Percentiles rank a stretch among this genome's conserved stretches.
Conservation (phyloP, 2,888 invertebrate species). For the Incurvaria masculella region DNA sequence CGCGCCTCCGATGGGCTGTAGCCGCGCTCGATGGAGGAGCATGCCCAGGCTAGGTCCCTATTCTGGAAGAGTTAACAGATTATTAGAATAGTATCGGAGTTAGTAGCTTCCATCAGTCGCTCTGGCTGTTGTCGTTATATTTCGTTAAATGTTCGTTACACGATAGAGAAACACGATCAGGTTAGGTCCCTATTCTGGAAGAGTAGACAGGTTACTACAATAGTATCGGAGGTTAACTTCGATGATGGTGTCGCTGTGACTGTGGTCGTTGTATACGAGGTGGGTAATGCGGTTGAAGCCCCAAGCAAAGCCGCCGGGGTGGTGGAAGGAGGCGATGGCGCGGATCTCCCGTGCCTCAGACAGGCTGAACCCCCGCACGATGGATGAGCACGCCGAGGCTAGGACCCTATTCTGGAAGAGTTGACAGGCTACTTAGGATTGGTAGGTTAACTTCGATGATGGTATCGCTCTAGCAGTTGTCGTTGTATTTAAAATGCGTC, state of each 20-base stretch:
- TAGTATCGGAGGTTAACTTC: conserved; percentile 87
- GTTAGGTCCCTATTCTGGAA: conserved; percentile 52
- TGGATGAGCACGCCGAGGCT: conserved; percentile 81
- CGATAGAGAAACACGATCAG: conserved; percentile 85
- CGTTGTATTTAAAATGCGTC: conserved; percentile 72
- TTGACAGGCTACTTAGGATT: no score
- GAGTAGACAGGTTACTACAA: conserved; percentile 8
- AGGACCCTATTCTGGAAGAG: conserved; percentile 41
- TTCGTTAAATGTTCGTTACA: conserved; percentile 84
- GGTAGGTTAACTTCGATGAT: conserved; percentile 75
- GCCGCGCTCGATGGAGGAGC: conserved; percentile 81
- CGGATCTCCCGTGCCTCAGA: conserved; percentile 82
- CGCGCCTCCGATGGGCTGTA: conserved; percentile 85
- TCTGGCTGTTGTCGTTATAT: conserved; percentile 81
- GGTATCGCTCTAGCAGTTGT: conserved; percentile 76
- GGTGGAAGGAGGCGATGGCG: conserved; percentile 89
- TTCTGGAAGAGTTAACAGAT: conserved; percentile 25
- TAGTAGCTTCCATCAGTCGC: no score
- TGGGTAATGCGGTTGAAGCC: conserved; percentile 89
- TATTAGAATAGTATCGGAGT: no score
- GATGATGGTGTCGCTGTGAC: conserved; percentile 85
- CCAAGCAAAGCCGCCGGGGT: conserved; percentile 79
- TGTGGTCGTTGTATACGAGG: conserved; percentile 81
- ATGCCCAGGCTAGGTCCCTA: conserved; percentile 71
- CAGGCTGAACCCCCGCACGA: conserved; percentile 85